Conservation (phyloP, 2,113 vertebrate genomes). For the Acrocephalus arundinaceus region DNA sequence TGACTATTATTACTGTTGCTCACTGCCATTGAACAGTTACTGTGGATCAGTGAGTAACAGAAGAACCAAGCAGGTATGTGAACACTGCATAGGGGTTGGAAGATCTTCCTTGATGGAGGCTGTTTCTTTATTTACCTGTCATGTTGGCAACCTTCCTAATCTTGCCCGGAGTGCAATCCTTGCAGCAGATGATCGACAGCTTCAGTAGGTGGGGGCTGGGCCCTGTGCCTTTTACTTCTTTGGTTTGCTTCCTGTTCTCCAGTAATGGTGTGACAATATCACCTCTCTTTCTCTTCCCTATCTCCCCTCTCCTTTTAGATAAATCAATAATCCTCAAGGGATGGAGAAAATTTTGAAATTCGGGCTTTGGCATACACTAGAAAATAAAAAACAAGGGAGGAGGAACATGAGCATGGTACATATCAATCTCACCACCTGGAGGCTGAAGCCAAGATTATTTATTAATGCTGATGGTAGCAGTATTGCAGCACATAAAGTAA, state of each 20-base stretch:
- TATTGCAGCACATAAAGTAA: background rate
- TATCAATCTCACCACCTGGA: background rate
- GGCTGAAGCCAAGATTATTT: background rate
- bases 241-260: background rate
- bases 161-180: background rate
- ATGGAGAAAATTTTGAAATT: background rate
- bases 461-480: background rate
- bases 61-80: background rate
- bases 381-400: background rate
- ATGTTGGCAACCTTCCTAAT: rapidly evolving
- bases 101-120: background rate
- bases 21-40: background rate
- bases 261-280: background rate
- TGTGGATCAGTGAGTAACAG: background rate
- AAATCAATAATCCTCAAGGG: background rate
- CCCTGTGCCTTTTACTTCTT: background rate
- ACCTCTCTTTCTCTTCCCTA: background rate
- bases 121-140: background rate
- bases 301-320: background rate
- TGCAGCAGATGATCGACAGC: background rate
- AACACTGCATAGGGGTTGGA: background rate
- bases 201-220: background rate
- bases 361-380: rapidly evolving
- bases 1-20: background rate
- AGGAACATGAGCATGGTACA: background rate